Percentiles rank a stretch among this genome's conserved stretches.
Conservation (phyloP, 2,888 invertebrate genomes). For the Pachymerium ferrugineum region DNA sequence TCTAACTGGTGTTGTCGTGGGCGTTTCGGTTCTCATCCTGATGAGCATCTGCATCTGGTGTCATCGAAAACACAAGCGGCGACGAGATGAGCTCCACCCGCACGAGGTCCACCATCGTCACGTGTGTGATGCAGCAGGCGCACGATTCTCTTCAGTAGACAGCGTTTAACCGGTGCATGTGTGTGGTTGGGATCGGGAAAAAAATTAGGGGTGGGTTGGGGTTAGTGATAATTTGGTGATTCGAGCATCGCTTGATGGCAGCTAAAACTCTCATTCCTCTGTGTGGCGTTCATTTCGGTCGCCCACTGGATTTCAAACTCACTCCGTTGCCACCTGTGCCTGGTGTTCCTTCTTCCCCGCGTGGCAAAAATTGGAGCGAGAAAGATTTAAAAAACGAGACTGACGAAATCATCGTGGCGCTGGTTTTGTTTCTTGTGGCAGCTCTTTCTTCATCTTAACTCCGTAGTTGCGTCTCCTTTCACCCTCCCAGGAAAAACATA, state of each 20-base stretch:
- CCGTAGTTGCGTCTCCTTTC: conserved; percentile 1
- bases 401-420: not conserved
- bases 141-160: conserved; percentile 56
- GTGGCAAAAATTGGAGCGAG: conserved; percentile 4
- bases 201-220: not conserved
- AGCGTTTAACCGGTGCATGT: conserved; percentile 49
- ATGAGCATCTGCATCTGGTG: conserved; percentile 55
- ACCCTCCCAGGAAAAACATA: not conserved
- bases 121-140: conserved; percentile 56
- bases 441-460: conserved; percentile 20
- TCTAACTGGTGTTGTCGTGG: conserved; percentile 52
- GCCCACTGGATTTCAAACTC: conserved; percentile 9
- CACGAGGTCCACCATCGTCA: conserved; percentile 42
- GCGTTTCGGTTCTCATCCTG: conserved; percentile 51
- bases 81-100: conserved; percentile 38
- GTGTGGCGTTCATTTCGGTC: not conserved
- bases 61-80: conserved; percentile 47
- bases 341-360: conserved; percentile 23
- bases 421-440: conserved; percentile 18
- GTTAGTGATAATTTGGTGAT: not conserved
- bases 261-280: conserved; percentile 22
- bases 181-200: not conserved
- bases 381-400: not conserved
- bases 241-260: conserved; percentile 29
- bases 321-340: conserved; percentile 31